Percentiles rank a stretch among this genome's conserved stretches.
These are phyloP conservation scores for Pao palembangensis DNA, from an alignment of 2,113 vertebrate genomes.

Conservation along the genomic window DNA sequence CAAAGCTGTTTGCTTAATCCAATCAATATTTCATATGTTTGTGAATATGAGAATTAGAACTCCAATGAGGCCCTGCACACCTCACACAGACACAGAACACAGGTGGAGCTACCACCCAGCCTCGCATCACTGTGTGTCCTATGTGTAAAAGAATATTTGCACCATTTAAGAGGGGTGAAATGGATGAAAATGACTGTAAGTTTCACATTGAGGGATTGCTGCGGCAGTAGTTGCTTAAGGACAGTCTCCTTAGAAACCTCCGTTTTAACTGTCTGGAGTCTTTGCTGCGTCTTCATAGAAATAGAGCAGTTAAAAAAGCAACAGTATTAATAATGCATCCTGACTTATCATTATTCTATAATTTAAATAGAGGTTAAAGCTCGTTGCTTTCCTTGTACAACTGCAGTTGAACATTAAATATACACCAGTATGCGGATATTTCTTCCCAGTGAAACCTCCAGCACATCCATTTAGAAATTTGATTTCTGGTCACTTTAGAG, in stretches of 20 bases:
- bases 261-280: too few species aligned
- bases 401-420: conserved; percentile 57
- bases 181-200: too few species aligned
- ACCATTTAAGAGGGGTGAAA: too few species aligned
- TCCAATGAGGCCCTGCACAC: conserved; percentile 12
- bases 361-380: conserved; percentile 68
- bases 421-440: conserved; percentile 40
- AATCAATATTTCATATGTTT: conserved; percentile 57
- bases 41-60: conserved; percentile 47
- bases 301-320: neutral
- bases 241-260: too few species aligned
- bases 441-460: neutral
- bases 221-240: too few species aligned
- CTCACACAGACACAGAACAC: neutral
- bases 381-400: conserved; percentile 48
- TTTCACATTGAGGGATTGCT: too few species aligned
- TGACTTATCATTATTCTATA: conserved; percentile 56
- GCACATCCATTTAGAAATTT: too few species aligned
- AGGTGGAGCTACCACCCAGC: neutral
- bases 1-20: conserved; percentile 53
- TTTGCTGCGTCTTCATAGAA: too few species aligned
- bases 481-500: too few species aligned
- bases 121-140: too few species aligned
- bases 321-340: conserved; percentile 60
- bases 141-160: too few species aligned